Percentiles rank a stretch among this genome's conserved stretches.
These are phyloP conservation scores for Pseudopodoces humilis DNA, from an alignment of 2,113 vertebrate genomes.

Conservation along the genomic window DNA sequence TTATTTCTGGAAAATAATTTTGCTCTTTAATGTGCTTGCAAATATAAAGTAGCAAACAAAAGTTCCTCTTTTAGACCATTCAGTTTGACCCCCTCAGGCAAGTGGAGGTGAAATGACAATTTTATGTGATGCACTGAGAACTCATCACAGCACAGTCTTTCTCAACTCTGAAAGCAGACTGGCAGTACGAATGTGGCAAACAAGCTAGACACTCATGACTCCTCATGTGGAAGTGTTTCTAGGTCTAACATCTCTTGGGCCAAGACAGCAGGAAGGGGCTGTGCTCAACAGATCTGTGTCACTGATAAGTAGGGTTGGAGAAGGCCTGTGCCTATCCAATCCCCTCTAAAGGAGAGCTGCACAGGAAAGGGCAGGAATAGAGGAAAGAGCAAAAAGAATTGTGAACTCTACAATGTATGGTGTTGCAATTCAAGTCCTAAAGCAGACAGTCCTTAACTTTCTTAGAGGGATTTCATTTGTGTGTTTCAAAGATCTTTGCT, in stretches of 20 bases:
- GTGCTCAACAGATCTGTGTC: background rate
- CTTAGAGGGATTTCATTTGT: background rate
- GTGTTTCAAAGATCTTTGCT: background rate
- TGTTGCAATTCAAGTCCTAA: background rate
- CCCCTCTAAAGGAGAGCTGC: too few species aligned
- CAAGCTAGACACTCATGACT: background rate
- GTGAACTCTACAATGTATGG: background rate
- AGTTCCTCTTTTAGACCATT: background rate
- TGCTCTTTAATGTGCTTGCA: background rate
- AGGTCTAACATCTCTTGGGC: background rate
- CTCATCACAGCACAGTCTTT: background rate
- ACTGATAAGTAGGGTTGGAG: background rate
- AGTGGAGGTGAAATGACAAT: background rate
- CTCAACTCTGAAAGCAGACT: background rate
- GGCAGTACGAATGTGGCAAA: background rate
- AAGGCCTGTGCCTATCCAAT: background rate
- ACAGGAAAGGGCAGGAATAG: background rate
- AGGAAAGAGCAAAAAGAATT: background rate
- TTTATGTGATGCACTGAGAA: background rate
- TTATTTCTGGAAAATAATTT: background rate
- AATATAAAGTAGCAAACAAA: background rate
- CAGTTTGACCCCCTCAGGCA: background rate
- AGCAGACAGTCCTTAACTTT: background rate
- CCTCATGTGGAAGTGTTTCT: accelerated
- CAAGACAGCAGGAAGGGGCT: background rate